phyloP scores from a whole-genome alignment of 2,797 vertebrate species.

The Decapterus maruadsi region DNA sequence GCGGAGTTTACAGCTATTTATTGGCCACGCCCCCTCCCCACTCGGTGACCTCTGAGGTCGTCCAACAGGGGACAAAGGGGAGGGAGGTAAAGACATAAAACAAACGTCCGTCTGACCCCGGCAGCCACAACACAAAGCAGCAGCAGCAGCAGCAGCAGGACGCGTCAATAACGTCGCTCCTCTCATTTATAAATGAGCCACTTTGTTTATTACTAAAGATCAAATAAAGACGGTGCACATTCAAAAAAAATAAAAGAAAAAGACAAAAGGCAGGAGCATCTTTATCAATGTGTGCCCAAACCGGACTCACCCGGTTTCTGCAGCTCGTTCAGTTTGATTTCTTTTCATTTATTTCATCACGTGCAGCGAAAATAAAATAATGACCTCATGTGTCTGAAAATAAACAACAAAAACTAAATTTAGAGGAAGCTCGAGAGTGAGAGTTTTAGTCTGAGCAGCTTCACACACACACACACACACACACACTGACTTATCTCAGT shows the following conservation, averaged over 20 bases:
- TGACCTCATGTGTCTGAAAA: neutral
- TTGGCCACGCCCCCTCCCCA: conserved; percentile 3
- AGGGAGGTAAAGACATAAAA: conserved; percentile 8
- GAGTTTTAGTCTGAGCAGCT: neutral
- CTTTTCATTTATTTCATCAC: no score
- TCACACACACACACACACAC: neutral
- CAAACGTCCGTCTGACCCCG: conserved; percentile 15
- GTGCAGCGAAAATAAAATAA: neutral
- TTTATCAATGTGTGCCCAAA: no score
- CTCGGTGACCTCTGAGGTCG: conserved; percentile 29
- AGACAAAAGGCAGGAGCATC: neutral
- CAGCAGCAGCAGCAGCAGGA: neutral
- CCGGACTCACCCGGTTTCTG: no score
- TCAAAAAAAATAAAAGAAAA: neutral
- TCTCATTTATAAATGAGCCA: neutral
- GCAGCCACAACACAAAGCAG: neutral
- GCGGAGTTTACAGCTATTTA: conserved; percentile 8
- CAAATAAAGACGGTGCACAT: no score
- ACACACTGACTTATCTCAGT: conserved; percentile 46
- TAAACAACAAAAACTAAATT: neutral
- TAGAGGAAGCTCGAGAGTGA: neutral
- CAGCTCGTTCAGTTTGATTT: no score
- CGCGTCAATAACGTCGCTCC: neutral
- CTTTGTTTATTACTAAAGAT: neutral
- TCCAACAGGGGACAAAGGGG: neutral